Evolutionary conservation across 2,113 vertebrate species (phyloP).

Genomic region (Benitochromis conjunctus): DNA sequence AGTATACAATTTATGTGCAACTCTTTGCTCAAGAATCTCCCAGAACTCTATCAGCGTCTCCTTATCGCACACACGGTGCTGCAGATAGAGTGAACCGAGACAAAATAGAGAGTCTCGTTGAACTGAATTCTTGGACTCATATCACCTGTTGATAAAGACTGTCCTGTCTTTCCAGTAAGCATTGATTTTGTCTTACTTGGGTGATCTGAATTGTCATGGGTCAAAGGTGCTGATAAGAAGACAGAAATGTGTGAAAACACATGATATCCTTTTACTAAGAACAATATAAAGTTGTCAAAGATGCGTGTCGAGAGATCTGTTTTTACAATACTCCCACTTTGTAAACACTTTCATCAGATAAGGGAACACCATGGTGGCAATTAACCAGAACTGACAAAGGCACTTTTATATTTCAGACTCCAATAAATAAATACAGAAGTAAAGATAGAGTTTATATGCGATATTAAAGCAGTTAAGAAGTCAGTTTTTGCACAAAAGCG

Average conservation of each 20-base stretch:
- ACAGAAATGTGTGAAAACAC: constrained; percentile 55
- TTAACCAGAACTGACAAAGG: constrained; percentile 17
- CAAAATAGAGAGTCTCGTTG: constrained; percentile 21
- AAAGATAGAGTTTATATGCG: not conserved
- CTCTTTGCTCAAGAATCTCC: constrained; percentile 50
- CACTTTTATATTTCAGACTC: not conserved
- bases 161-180: not conserved
- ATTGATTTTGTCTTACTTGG: constrained; percentile 26
- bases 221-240: constrained; percentile 46
- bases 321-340: constrained; percentile 55
- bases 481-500: not conserved
- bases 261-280: not conserved
- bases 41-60: constrained; percentile 38
- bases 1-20: constrained; percentile 51
- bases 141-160: constrained; percentile 34
- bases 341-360: constrained; percentile 60
- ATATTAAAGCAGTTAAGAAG: not conserved
- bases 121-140: constrained; percentile 3
- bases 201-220: constrained; percentile 25
- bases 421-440: not conserved
- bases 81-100: constrained; percentile 37
- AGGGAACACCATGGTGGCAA: not conserved
- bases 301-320: constrained; percentile 18
- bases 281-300: constrained; percentile 39
- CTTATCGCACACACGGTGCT: constrained; percentile 55